Conservation (phyloP, 2,113 vertebrate genomes). For the Benthochromis sp. region DNA sequence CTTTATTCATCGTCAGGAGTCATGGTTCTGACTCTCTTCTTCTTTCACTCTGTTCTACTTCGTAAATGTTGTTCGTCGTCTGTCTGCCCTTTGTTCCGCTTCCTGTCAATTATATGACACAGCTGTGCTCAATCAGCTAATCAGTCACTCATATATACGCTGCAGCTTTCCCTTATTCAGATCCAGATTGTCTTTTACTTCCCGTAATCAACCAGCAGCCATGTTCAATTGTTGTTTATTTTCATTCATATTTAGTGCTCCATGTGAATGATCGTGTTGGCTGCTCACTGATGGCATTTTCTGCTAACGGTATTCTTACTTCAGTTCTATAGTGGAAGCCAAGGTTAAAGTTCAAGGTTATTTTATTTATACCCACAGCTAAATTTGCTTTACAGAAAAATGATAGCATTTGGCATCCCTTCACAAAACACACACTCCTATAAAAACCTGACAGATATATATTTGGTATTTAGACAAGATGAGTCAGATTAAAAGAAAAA, state of each 20-base stretch:
- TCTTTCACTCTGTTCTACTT: neutral
- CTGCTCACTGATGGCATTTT: neutral
- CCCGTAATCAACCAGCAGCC: neutral
- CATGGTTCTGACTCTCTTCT: neutral
- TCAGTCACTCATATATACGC: neutral
- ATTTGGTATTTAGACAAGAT: neutral
- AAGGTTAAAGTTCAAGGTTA: neutral
- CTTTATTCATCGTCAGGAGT: neutral
- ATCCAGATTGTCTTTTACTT: neutral
- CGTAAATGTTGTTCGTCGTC: neutral
- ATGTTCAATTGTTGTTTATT: neutral
- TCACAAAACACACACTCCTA: neutral
- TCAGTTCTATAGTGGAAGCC: rapidly evolving
- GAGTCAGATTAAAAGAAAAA: neutral
- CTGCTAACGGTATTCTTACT: neutral
- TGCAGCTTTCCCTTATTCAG: neutral
- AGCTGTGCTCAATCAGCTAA: neutral
- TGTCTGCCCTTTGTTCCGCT: neutral
- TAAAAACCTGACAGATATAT: neutral
- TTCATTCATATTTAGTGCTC: neutral
- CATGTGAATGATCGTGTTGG: rapidly evolving
- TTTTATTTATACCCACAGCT: neutral
- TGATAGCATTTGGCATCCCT: neutral
- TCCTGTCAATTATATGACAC: neutral
- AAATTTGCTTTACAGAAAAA: neutral